Conservation (phyloP, 1,140 invertebrate species). For the Saccostrea cuccullata region DNA sequence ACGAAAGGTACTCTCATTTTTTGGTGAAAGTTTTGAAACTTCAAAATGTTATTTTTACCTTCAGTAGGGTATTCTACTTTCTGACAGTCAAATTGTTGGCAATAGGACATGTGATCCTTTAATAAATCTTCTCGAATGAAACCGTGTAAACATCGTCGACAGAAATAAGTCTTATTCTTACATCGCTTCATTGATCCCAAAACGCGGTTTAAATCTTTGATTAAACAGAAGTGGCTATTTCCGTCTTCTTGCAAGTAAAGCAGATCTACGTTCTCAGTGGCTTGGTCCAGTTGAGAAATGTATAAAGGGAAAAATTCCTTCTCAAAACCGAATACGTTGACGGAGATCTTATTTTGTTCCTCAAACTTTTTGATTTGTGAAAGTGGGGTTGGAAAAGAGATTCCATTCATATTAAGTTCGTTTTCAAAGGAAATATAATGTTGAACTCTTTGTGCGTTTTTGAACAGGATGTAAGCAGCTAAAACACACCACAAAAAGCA, state of each 20-base stretch:
- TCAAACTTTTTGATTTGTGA: constrained; percentile 44
- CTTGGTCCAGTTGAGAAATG: constrained; percentile 19
- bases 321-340: constrained; percentile 52
- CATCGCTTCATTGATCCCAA: constrained; percentile 30
- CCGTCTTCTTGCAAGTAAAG: constrained; percentile 25
- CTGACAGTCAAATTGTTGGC: constrained; percentile 38
- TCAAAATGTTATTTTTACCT: constrained; percentile 47
- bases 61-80: constrained; percentile 42
- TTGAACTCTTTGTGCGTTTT: constrained; percentile 18
- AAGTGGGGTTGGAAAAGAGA: constrained; percentile 37
- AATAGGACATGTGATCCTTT: constrained; percentile 27
- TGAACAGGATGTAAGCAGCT: constrained; percentile 47
- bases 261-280: constrained; percentile 16
- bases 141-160: constrained; percentile 53
- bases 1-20: constrained; percentile 46
- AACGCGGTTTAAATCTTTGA: constrained; percentile 53
- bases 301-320: constrained; percentile 42
- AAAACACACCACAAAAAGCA: constrained; percentile 52
- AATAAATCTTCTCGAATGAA: constrained; percentile 49
- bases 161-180: constrained; percentile 41
- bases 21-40: constrained; percentile 44
- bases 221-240: constrained; percentile 54
- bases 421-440: constrained; percentile 41
- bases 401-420: constrained; percentile 43
- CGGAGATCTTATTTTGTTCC: constrained; percentile 43